These are phyloP conservation scores for Scaptomyza flava DNA, from an alignment of 2,888 invertebrate genomes.

Conservation along the genomic window DNA sequence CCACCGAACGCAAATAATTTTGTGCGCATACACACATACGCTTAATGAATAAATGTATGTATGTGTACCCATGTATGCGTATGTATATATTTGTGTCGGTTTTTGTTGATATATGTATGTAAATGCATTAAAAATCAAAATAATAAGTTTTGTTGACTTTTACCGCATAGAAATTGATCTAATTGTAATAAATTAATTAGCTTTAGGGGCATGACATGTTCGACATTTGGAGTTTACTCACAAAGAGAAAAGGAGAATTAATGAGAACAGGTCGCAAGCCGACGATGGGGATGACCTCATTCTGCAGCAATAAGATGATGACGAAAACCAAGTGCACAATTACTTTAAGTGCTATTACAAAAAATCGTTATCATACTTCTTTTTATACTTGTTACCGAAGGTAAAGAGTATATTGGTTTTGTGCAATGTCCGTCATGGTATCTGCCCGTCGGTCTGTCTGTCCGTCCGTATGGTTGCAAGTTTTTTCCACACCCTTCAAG, in stretches of 20 bases:
- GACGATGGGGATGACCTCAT: constrained; percentile 42
- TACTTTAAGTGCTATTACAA: not conserved
- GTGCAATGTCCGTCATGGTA: no score
- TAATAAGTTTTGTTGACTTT: constrained; percentile 9
- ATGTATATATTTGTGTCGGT: not conserved
- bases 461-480: no score
- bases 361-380: no score
- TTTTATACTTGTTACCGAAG: no score
- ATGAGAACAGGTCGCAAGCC: constrained; percentile 8
- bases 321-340: not conserved
- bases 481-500: no score
- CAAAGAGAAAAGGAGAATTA: not conserved
- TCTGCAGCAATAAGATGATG: not conserved
- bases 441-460: no score
- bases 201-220: no score
- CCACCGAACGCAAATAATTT: constrained; percentile 18
- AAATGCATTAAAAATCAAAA: constrained; percentile 11
- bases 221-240: not conserved
- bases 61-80: constrained; percentile 4
- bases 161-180: not conserved
- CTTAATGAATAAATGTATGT: constrained; percentile 5
- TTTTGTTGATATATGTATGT: not conserved
- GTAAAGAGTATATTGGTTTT: no score
- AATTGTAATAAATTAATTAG: not conserved
- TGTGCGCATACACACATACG: not conserved